Base-by-base conservation (phyloP, 2,888 invertebrate species). In the Xestoiulus laeticollis region DNA sequence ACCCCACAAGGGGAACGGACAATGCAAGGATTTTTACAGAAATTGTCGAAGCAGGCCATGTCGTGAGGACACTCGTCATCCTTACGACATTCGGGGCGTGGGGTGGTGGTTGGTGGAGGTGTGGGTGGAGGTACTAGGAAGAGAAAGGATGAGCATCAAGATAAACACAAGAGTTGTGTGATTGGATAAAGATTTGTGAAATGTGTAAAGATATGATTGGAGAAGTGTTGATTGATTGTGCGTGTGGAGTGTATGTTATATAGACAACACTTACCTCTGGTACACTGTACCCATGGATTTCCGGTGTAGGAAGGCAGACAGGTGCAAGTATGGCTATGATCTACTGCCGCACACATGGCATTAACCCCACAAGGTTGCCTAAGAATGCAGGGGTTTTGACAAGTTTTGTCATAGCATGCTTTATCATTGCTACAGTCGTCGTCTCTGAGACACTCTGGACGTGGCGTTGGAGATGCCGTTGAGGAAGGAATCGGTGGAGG, bases 361-460 rank as follows among this genome's bases (percentile, higher is more conserved):
- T 96, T 96, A 88, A 95, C 95, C 59, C 96, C 96, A 90, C 96
- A 96, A 85, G 95, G 95, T 91, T 96, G 95, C 90, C 95, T 94
- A 90, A 94, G 94, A 5, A 93, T 92, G 91, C 98, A 98, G 12
- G 97, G 92, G 89, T 92, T 91, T 86, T 91, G 90, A 89, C 92
- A 92, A 85, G 94, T 94, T 88, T 95, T 94, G 88, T 90, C 90
- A 87, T 90, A 89, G 53, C 91, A 91, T 12, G 91, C 90, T 92
- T 94, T 95, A 90, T 94, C 89, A 91, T 94, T 94, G 10, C 87
- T 30, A 92, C 97, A 97, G 38, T 38, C 97, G 12, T 95, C 95
- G 92, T 97, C 97, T 1, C 95, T 94, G n/a, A 96, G 95, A 92
- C 97, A 97, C 93, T 97, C 96, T 38, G 97, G 97, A 26, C 89